Base-by-base conservation (phyloP, 2,113 vertebrate genomes). In the Solea senegalensis region DNA sequence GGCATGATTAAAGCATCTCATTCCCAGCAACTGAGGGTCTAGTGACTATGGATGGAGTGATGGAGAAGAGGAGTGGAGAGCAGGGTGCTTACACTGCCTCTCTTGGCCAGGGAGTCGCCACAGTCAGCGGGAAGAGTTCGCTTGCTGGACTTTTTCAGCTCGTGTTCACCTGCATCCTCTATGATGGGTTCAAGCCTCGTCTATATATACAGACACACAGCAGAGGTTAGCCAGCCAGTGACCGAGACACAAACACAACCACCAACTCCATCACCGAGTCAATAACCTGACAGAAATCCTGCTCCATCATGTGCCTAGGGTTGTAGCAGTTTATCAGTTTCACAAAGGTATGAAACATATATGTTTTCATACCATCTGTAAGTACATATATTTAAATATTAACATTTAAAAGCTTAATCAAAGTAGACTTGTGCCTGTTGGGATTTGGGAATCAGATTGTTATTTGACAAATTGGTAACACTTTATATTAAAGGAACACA, bases 81-180 rank as follows among this genome's bases (percentile, higher is more conserved):
- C 66, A 58, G 93, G 93, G 89, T 83, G 87, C 96, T 98, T 97
- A 98, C 97, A 95, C 96, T 98, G 96, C 97, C 97, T 96, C 97
- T 95, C 94, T 98, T 98, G 95, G 97, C 97, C 94, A 98, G 94
- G 93, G 96, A 98, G 96, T 98, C 97, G 89, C 97, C 97, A 93
- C 95, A 98, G 94, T 98, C 97, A 94, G 97, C 96, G 92, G 97
- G 97, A 92, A 98, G 96, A 89, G 97, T 98, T 92, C 97, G 95
- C 94, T 98, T 98, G 95, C 96, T 98, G 92, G 97, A 98, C 94
- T 98, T 98, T 95, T 98, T 98, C 95, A 98, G 96, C 95, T 98
- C 97, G 91, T 97, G 95, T 94, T 98, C 97, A 91, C 97, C 95
- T 86, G 95, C 95, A 90, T 98, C 97, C 93, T 98, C 97, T 92